Evolutionary conservation across 1,140 invertebrate species (phyloP).

Genomic region (Drosophila eugracilis): DNA sequence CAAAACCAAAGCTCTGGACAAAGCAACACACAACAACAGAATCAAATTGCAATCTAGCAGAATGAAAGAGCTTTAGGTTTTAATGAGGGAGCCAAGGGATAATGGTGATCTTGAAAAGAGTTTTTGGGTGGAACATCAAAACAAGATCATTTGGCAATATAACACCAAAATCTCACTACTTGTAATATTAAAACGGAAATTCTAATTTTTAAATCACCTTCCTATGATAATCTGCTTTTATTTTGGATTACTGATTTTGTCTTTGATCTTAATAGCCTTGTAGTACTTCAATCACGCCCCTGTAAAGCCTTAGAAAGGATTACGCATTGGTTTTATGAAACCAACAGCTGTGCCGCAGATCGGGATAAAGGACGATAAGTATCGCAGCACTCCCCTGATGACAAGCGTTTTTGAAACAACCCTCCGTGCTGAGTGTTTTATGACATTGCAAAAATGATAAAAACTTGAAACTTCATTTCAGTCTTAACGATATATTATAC

Average conservation of each 20-base stretch:
- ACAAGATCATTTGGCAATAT: not conserved
- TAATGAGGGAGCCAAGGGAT: slow-evolving; percentile 31
- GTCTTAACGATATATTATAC: too few relatives aligned
- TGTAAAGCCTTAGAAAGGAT: not conserved
- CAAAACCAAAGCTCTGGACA: slow-evolving; percentile 42
- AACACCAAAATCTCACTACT: too few relatives aligned
- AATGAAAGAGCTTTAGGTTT: slow-evolving; percentile 12
- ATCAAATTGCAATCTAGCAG: slow-evolving; percentile 45
- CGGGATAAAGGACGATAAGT: slow-evolving; percentile 11
- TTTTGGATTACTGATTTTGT: too few relatives aligned
- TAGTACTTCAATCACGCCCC: too few relatives aligned
- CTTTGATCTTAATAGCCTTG: not conserved
- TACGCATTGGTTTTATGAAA: slow-evolving; percentile 1
- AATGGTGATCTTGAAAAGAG: slow-evolving; percentile 24
- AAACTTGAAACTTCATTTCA: not conserved
- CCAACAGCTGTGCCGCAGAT: slow-evolving; percentile 11
- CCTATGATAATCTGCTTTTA: too few relatives aligned
- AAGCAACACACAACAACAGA: slow-evolving; percentile 20
- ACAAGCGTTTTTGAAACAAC: slow-evolving; percentile 2
- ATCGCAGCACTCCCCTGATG: slow-evolving; percentile 1
- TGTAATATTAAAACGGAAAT: too few relatives aligned
- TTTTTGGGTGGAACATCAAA: not conserved
- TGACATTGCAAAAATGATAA: slow-evolving; percentile 4
- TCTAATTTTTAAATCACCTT: too few relatives aligned
- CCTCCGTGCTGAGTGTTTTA: not conserved